Evolutionary conservation across 2,797 vertebrate genomes (phyloP).

Genomic region (Tamandua tetradactyla): DNA sequence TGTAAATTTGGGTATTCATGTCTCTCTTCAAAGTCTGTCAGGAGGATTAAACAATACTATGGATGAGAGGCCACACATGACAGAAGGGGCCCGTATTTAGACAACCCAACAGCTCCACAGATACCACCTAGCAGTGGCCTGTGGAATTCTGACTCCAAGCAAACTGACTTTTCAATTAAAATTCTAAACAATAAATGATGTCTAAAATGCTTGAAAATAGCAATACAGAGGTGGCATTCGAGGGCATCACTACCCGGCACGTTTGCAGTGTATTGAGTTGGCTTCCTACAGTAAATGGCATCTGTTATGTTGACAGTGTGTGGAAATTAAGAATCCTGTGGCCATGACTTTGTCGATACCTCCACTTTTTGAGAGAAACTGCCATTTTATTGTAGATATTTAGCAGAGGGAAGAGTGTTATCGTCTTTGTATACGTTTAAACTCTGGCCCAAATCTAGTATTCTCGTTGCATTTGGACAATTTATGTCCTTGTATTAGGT

Average conservation of each 20-base stretch:
- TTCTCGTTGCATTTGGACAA: not conserved
- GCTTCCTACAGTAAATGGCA: not conserved
- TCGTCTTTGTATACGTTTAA: not conserved
- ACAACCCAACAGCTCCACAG: fast-evolving
- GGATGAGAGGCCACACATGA: fast-evolving
- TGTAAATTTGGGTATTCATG: not conserved
- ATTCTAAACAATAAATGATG: not conserved
- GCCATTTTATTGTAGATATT: not conserved
- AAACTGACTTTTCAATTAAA: not conserved
- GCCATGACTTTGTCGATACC: not conserved
- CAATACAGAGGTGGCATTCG: not conserved
- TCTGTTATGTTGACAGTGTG: not conserved
- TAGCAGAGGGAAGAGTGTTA: not conserved
- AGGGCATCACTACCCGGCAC: not conserved
- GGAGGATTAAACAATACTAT: not conserved
- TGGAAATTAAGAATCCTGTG: not conserved
- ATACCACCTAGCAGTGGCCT: not conserved
- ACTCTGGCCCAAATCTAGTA: not conserved
- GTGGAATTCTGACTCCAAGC: not conserved
- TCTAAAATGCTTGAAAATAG: not conserved
- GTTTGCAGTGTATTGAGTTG: not conserved
- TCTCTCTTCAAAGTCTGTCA: not conserved
- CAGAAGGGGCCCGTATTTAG: not conserved
- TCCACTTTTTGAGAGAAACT: not conserved
- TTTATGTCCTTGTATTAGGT: not conserved